These are phyloP conservation scores for Chloroclysta siterata DNA, from an alignment of 2,888 invertebrate species.

Conservation along the genomic window DNA sequence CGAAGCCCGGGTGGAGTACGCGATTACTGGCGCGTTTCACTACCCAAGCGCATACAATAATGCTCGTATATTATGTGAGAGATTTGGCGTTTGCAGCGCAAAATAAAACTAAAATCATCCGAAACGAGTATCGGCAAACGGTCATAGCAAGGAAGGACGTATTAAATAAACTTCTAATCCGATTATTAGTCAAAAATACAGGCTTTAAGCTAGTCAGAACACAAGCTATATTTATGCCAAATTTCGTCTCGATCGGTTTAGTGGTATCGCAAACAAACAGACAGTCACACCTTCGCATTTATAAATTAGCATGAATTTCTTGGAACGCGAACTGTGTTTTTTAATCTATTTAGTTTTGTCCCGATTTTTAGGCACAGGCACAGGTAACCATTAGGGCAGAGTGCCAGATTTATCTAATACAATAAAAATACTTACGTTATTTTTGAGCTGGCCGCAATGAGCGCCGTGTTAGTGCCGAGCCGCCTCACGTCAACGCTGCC, in stretches of 20 bases:
- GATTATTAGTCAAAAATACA: too few relatives aligned
- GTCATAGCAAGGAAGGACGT: too few relatives aligned
- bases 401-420: slow-evolving; percentile 28
- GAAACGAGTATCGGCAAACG: too few relatives aligned
- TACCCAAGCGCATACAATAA: too few relatives aligned
- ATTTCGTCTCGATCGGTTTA: neutral
- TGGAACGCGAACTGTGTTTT: neutral
- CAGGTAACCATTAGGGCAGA: slow-evolving; percentile 30
- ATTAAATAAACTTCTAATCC: too few relatives aligned
- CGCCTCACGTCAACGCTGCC: slow-evolving; percentile 87
- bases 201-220: neutral
- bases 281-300: neutral
- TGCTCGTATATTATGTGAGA: too few relatives aligned
- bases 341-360: neutral
- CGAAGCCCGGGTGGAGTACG: too few relatives aligned
- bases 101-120: too few relatives aligned
- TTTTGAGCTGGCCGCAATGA: slow-evolving; percentile 86
- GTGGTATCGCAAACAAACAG: neutral
- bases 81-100: too few relatives aligned
- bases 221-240: neutral
- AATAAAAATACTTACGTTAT: slow-evolving; percentile 78
- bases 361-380: slow-evolving; percentile 10
- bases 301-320: neutral
- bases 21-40: too few relatives aligned
- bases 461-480: slow-evolving; percentile 76